A percentile compares a stretch with the other conserved stretches of the same genome.
phyloP scores from a whole-genome alignment of 2,113 vertebrate species.

The Orcinus orca region DNA sequence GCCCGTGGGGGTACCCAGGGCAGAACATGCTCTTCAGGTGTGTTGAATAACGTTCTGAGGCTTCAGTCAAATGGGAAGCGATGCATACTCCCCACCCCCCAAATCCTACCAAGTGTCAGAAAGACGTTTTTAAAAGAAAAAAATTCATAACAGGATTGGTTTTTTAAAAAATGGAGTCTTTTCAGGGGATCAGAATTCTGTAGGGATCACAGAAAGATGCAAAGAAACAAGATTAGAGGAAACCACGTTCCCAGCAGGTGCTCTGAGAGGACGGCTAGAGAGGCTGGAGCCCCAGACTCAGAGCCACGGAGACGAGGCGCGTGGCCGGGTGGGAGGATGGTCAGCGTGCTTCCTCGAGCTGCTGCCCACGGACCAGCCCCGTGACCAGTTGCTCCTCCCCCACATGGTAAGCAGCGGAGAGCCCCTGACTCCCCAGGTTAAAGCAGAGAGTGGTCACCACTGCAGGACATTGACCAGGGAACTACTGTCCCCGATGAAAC shows the following conservation, averaged over 20 bases:
- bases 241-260: accelerated
- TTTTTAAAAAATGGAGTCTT: not conserved
- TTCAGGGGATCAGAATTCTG: not conserved
- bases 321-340: accelerated
- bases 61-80: accelerated
- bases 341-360: accelerated
- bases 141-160: not conserved
- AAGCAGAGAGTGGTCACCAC: accelerated
- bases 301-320: accelerated
- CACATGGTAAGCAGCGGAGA: accelerated
- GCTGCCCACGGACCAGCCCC: accelerated
- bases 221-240: accelerated
- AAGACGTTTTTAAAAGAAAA: not conserved
- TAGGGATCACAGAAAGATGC: not conserved
- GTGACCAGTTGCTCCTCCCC: not conserved
- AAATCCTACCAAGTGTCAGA: not conserved
- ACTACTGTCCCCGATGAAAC: accelerated
- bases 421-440: not conserved
- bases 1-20: accelerated
- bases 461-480: not conserved
- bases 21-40: accelerated
- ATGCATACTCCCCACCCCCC: accelerated
- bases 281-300: accelerated
- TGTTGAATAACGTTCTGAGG: accelerated
- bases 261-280: accelerated